Conservation (phyloP, 2,888 invertebrate species). For the Epistrophe eligans region DNA sequence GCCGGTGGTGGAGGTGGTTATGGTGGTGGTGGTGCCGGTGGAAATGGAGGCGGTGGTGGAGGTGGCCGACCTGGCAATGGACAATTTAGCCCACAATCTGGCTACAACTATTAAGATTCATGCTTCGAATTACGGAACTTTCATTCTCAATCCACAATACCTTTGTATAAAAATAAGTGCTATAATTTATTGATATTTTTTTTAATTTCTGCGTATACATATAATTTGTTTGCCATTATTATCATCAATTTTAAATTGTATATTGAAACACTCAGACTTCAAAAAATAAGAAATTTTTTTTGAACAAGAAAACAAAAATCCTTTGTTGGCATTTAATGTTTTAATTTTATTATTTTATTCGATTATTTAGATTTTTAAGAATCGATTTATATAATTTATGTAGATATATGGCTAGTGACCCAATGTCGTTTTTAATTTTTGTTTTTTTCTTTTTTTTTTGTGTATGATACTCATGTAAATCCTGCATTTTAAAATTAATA, state of each 20-base stretch:
- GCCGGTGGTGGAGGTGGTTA: slow-evolving; percentile 49
- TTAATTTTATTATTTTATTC: slow-evolving; percentile 1
- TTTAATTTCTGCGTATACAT: slow-evolving; percentile 45
- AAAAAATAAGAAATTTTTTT: not conserved
- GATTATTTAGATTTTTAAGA: slow-evolving; percentile 65
- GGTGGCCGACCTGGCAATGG: slow-evolving; percentile 82
- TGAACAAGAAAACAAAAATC: not conserved
- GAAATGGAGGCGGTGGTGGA: slow-evolving; percentile 76
- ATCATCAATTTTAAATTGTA: slow-evolving; percentile 48
- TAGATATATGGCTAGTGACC: slow-evolving; percentile 72
- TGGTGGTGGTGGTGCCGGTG: slow-evolving; percentile 52
- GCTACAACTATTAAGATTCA: slow-evolving; percentile 84
- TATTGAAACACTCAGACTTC: not conserved
- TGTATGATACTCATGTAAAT: slow-evolving; percentile 43
- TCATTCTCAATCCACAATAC: slow-evolving; percentile 45
- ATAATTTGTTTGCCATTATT: slow-evolving; percentile 53
- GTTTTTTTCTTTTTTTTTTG: not conserved
- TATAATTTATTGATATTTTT: slow-evolving; percentile 69
- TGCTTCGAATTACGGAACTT: slow-evolving; percentile 32
- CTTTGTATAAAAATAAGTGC: slow-evolving; percentile 72
- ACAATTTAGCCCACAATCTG: slow-evolving; percentile 84
- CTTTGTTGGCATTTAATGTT: slow-evolving; percentile 13
- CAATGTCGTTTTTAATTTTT: slow-evolving; percentile 67
- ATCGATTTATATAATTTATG: slow-evolving; percentile 47
- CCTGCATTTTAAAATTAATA: not conserved